Evolutionary conservation across 2,113 vertebrate genomes (phyloP).

Genomic region (Forbesichthys papilliferus): DNA sequence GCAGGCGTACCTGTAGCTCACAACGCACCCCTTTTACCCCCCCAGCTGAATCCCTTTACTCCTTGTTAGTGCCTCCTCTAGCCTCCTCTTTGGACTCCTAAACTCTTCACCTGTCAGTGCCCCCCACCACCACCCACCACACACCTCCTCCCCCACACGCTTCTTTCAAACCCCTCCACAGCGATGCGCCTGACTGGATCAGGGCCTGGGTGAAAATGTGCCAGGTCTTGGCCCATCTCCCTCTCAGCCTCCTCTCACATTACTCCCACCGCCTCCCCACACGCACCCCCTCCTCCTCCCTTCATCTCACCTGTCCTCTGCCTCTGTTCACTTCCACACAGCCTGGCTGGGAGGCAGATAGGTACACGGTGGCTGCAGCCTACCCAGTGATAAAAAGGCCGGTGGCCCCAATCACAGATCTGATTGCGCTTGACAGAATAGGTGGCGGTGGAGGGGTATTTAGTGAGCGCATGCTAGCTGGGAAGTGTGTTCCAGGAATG

Average conservation of each 20-base stretch:
- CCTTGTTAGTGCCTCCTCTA: conserved; percentile 1
- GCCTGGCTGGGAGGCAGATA: too few species aligned
- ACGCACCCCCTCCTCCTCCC: background rate
- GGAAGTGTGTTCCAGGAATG: too few species aligned
- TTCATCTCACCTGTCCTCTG: background rate
- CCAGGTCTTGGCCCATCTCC: background rate
- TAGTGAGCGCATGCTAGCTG: too few species aligned
- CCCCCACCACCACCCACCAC: background rate
- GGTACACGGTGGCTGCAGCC: too few species aligned
- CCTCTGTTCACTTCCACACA: background rate
- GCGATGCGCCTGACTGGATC: background rate
- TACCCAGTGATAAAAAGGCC: too few species aligned
- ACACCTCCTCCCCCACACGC: background rate
- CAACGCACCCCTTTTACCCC: background rate
- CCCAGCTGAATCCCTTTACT: background rate
- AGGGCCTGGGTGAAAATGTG: background rate
- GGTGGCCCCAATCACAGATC: too few species aligned
- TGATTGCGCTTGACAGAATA: too few species aligned
- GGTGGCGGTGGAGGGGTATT: too few species aligned
- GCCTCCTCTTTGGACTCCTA: background rate
- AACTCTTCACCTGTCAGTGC: background rate
- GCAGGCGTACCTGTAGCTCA: background rate
- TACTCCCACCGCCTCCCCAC: background rate
- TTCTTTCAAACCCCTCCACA: background rate
- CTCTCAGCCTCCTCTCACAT: background rate